Evolutionary conservation across 2,113 vertebrate genomes (phyloP), one percentile per base, ranked within the genome.

Genomic region (Tringa solitaria): DNA sequence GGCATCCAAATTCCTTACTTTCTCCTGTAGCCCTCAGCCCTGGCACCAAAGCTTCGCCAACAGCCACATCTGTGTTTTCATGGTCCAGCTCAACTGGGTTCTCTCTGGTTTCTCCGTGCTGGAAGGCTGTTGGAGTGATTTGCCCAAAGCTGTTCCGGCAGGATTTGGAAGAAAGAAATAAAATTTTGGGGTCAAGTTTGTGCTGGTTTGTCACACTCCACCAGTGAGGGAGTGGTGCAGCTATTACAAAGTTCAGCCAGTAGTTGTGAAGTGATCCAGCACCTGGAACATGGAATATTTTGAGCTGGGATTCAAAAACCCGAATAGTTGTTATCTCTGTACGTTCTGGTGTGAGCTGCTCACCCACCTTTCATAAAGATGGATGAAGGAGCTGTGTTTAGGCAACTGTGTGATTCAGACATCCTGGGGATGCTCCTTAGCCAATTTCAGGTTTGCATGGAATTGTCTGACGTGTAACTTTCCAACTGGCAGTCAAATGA

Each of bases 341-440:
- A 2, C 41, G 32, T 48, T 84, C 14, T 57, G 11, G 21, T 61
- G 35, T 13, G 51, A 65, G 18, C 73, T 76, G 41, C 50, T 56
- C 46, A 46, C 14, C 21, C 35, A 16, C 0, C 0, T 48, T 59
- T 41, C 48, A 23, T 50, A 50, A 21, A 6, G 1, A 26, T 63
- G 1, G 7, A 0, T 46, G 80, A 64, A 73, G 63, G n/a, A 76
- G 17, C 28, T 68, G 1, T 67, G 1, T 67, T 54, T 24, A 79
- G 60, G 18, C 74, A 90, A 28, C 28, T 2, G 0, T 56, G 12
- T 64, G 22, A 75, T 70, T 74, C 7, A 6, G 41, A 4, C 41
- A 1, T 28, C 5, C 23, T 57, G 32, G n/a, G 28, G 26, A 26
- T 75, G n/a, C 19, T 69, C 59, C 89, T 69, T 20, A 82, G 37